These are phyloP conservation scores for Pogonomyrmex californicus DNA, from an alignment of 1,140 invertebrate species.

Conservation along the genomic window DNA sequence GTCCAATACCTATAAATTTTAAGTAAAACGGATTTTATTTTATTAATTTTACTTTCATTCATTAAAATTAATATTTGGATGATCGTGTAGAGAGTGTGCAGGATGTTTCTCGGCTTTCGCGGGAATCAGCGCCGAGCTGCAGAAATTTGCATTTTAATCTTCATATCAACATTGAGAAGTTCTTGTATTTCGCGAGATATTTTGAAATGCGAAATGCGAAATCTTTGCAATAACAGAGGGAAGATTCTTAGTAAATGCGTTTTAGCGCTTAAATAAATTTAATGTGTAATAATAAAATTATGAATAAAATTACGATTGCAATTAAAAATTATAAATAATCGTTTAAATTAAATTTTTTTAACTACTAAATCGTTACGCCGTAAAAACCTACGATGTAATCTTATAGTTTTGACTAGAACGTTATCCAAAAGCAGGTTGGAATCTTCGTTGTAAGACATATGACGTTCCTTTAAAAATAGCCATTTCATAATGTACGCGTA, in stretches of 20 bases:
- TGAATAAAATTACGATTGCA: not conserved
- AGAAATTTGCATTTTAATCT: constrained; percentile 54
- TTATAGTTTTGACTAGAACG: not conserved
- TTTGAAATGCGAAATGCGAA: constrained; percentile 19
- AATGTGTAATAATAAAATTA: not conserved
- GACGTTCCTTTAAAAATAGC: not conserved
- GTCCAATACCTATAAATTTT: not conserved
- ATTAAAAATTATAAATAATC: not conserved
- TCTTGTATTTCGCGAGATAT: not conserved
- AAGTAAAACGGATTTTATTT: not conserved
- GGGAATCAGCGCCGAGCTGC: constrained; percentile 11
- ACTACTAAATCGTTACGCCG: not conserved
- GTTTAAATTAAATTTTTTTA: not conserved
- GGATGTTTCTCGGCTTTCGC: not conserved
- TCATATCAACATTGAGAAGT: constrained; percentile 20
- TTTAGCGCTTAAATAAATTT: not conserved
- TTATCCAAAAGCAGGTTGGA: not conserved
- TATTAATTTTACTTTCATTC: not conserved
- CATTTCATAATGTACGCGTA: constrained; percentile 3
- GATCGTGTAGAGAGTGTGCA: not conserved
- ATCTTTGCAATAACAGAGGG: constrained; percentile 26
- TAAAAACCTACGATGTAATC: not conserved
- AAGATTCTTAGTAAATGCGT: not conserved
- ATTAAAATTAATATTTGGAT: constrained; percentile 12
- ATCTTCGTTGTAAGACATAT: not conserved